Evolutionary conservation across 1,140 invertebrate species (phyloP).

Genomic region (Lineus longissimus): DNA sequence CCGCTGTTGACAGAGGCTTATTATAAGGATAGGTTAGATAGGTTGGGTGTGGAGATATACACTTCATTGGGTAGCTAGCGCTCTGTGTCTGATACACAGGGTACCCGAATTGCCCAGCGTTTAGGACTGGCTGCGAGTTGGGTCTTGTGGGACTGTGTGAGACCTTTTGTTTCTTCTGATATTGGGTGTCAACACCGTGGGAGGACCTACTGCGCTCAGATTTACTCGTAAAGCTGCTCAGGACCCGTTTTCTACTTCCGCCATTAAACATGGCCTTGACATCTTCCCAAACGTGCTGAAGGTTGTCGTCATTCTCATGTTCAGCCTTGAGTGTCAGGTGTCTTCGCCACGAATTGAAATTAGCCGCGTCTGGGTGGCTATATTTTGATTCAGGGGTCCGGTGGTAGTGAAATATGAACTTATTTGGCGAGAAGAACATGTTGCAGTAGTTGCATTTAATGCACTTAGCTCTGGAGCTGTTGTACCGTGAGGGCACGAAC

Average conservation of each 20-base stretch:
- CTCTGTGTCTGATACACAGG: not conserved
- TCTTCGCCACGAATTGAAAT: slow-evolving; percentile 95
- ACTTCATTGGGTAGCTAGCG: not conserved
- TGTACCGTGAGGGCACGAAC: slow-evolving; percentile 79
- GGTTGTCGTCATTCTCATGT: slow-evolving; percentile 13
- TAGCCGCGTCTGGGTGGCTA: slow-evolving; percentile 91
- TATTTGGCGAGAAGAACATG: slow-evolving; percentile 96
- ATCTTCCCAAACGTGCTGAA: slow-evolving; percentile 69
- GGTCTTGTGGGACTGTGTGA: not conserved
- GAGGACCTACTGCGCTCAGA: not conserved
- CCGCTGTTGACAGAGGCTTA: not conserved
- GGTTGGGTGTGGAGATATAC: not conserved
- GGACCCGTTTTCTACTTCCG: slow-evolving; percentile 82
- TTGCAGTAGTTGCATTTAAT: slow-evolving; percentile 90
- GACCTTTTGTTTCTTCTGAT: not conserved
- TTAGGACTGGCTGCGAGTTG: not conserved
- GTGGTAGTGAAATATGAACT: slow-evolving; percentile 98
- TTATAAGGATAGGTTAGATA: not conserved
- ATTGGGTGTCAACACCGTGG: not conserved
- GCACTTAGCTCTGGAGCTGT: slow-evolving; percentile 76
- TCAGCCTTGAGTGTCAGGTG: slow-evolving; percentile 71
- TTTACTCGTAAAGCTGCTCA: slow-evolving; percentile 46
- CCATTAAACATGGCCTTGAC: slow-evolving; percentile 99
- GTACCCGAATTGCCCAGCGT: not conserved
- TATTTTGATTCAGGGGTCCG: slow-evolving; percentile 73